phyloP scores from a whole-genome alignment of 2,888 invertebrate genomes.

The Gibbula magus region DNA sequence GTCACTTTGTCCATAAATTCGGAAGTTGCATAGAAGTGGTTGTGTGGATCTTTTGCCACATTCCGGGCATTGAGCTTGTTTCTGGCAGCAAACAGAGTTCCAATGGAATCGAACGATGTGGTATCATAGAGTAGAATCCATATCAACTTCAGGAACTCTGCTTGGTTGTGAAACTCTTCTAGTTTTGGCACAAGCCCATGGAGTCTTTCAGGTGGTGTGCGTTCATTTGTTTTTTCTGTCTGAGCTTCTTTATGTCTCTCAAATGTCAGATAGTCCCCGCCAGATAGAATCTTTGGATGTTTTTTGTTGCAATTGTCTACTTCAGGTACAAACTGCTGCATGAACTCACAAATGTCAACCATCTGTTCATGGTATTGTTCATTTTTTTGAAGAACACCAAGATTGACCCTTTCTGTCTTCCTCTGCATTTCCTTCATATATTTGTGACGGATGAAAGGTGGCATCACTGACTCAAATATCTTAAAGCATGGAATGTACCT shows the following conservation, averaged over 20 bases:
- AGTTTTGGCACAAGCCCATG: not conserved
- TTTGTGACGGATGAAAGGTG: constrained; percentile 14
- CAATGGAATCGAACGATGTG: not conserved
- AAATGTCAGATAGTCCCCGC: not conserved
- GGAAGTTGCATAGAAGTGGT: not conserved
- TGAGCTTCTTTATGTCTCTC: constrained; percentile 25
- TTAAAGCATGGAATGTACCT: constrained; percentile 19
- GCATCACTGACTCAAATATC: not conserved
- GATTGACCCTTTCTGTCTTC: constrained; percentile 2
- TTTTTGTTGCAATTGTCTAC: not conserved
- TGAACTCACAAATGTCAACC: too few species aligned
- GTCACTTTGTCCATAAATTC: not conserved
- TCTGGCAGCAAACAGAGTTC: not conserved
- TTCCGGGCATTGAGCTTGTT: not conserved
- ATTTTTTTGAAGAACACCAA: not conserved
- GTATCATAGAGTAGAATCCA: not conserved
- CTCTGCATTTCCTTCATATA: constrained; percentile 26
- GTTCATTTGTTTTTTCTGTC: not conserved
- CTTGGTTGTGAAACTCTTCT: not conserved
- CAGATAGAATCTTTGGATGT: not conserved
- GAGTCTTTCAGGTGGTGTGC: not conserved
- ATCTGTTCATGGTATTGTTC: not conserved
- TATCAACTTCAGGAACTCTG: not conserved
- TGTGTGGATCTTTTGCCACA: not conserved
- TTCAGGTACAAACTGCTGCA: too few species aligned